A percentile compares a stretch with the other conserved stretches of the same genome.
These are phyloP conservation scores for Agonopterix subpropinquella DNA, from an alignment of 2,888 invertebrate species.

Conservation along the genomic window DNA sequence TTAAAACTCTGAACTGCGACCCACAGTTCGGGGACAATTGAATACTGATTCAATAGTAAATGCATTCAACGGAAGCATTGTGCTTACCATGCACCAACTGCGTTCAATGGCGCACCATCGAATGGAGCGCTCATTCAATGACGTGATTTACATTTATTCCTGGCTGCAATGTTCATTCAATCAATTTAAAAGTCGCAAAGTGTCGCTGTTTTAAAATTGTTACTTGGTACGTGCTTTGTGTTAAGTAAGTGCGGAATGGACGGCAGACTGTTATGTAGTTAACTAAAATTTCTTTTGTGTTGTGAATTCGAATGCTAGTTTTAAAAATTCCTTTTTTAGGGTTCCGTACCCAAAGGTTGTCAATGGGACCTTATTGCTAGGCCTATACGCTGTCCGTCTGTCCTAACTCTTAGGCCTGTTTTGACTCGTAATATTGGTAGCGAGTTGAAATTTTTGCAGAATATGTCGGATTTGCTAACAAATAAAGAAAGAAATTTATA, in stretches of 20 bases:
- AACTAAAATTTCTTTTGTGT: no score
- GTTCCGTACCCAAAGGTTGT: no score
- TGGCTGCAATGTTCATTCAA: slow-evolving; percentile 33
- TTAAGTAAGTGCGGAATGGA: not conserved
- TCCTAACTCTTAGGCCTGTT: no score
- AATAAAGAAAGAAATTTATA: no score
- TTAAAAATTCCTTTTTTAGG: no score
- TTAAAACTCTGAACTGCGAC: not conserved
- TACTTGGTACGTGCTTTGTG: not conserved
- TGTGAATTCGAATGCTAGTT: no score
- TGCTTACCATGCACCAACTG: slow-evolving; percentile 55
- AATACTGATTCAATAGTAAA: slow-evolving; percentile 56
- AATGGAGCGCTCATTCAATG: slow-evolving; percentile 46
- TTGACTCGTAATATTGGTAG: no score
- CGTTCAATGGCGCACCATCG: slow-evolving; percentile 46
- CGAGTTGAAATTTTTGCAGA: no score
- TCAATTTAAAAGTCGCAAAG: slow-evolving; percentile 37
- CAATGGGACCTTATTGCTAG: no score
- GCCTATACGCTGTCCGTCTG: no score
- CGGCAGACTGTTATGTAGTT: no score
- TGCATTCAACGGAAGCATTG: slow-evolving; percentile 53
- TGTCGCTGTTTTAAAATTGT: slow-evolving; percentile 3
- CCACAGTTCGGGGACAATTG: slow-evolving; percentile 26
- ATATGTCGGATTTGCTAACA: no score
- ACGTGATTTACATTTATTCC: slow-evolving; percentile 64